Evolutionary conservation across 2,888 invertebrate species (phyloP).

Genomic region (Gnatocerus cornutus): DNA sequence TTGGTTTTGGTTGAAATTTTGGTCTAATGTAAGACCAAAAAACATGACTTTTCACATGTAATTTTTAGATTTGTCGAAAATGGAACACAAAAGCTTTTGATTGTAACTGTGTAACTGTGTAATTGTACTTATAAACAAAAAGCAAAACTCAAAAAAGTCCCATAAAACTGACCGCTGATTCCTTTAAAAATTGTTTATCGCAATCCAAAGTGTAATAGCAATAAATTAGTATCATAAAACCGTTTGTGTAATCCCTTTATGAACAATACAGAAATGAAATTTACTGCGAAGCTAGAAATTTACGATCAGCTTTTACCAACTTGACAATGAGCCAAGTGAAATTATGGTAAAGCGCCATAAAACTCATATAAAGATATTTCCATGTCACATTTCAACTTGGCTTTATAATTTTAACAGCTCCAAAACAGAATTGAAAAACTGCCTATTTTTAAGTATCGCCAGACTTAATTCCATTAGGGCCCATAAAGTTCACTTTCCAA

Average conservation of each 20-base stretch:
- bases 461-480: conserved; percentile 11
- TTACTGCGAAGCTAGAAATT: conserved; percentile 22
- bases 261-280: conserved; percentile 20
- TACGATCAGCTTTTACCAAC: conserved; percentile 26
- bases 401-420: background rate
- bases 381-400: conserved; percentile 8
- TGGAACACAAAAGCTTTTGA: too few relatives aligned
- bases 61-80: too few relatives aligned
- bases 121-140: too few relatives aligned
- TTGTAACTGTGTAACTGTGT: too few relatives aligned
- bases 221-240: conserved; percentile 20
- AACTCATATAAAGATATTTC: conserved; percentile 19
- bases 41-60: too few relatives aligned
- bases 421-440: conserved; percentile 5
- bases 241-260: conserved; percentile 27
- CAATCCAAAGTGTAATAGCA: background rate
- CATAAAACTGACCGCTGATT: background rate
- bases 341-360: conserved; percentile 26
- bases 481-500: background rate
- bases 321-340: conserved; percentile 39
- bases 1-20: too few relatives aligned
- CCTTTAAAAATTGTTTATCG: background rate
- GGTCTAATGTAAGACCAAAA: too few relatives aligned
- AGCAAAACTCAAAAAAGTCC: too few relatives aligned
- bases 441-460: conserved; percentile 13